phyloP scores from a whole-genome alignment of 2,797 vertebrate species.

The Lindbergichthys nudifrons region DNA sequence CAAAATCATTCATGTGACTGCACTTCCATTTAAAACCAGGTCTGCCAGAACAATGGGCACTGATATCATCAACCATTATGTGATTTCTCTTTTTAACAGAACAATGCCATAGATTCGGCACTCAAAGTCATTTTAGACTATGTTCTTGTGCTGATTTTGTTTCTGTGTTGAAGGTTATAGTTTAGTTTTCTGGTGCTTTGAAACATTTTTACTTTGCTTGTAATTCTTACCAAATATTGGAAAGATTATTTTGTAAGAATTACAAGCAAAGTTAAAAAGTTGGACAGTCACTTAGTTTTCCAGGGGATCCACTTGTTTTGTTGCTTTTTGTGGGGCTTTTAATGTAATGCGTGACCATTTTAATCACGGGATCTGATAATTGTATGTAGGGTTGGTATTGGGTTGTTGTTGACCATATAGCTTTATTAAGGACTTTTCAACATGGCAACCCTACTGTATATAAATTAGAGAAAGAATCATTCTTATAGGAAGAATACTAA shows the following conservation, averaged over 20 bases:
- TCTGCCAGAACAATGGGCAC: slow-evolving; percentile 24
- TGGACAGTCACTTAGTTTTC: background rate
- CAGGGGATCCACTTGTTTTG: slow-evolving; percentile 4
- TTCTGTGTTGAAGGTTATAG: background rate
- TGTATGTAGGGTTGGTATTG: background rate
- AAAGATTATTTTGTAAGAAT: too few species aligned
- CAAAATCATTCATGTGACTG: slow-evolving; percentile 23
- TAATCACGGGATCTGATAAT: background rate
- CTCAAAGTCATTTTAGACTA: background rate
- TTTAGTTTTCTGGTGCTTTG: background rate
- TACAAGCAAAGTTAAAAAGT: too few species aligned
- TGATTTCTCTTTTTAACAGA: slow-evolving; percentile 37
- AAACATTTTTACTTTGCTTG: background rate
- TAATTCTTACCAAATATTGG: background rate
- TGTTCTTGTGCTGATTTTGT: slow-evolving; percentile 3
- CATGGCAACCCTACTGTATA: background rate
- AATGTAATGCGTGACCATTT: background rate
- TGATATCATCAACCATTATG: slow-evolving; percentile 37
- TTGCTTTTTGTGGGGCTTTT: background rate
- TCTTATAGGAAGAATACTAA: background rate
- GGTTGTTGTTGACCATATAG: background rate
- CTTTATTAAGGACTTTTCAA: background rate
- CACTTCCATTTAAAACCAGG: slow-evolving; percentile 42
- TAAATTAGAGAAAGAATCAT: background rate
- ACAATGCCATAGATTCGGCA: background rate